Base-by-base conservation (phyloP, 2,113 vertebrate species). In the Ageneiosus marmoratus region DNA sequence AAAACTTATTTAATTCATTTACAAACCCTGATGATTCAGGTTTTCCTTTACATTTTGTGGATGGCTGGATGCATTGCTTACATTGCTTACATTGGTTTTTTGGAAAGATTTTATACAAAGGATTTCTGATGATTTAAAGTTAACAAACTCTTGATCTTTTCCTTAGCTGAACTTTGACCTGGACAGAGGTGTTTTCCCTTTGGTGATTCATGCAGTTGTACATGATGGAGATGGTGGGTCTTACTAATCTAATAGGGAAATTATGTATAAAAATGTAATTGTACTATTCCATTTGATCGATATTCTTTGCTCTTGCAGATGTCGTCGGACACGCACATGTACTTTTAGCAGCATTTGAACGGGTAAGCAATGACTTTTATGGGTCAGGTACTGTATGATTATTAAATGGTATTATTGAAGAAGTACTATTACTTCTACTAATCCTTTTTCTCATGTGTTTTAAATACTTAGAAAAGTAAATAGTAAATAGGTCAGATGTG, bases 261-360 rank as follows among this genome's bases (percentile, higher is more conserved):
- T 78, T 63, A 15, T 15, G 1, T 86, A 0, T 7, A 1, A 62
- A 20, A 32, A 34, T 32, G 8, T n/a, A 10, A 34, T 41, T 58
- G 27, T 46, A 48, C 5, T 58, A 44, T 27, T 46, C 3, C 22
- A 5, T 79, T 87, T 79, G 83, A 90, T 86, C 74, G 16, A 20
- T 29, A 29, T 76, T 85, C 13, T 88, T 2, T 89, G 48, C 44
- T 83, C 80, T 93, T 81, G 87, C 91, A 94, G 98, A 99, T 89
- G 95, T 95, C 84, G 94, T 96, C 0, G 97, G 97, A 87, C 98
- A 99, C 24, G 96, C 98, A 72, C 98, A 99, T 46, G 97, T 99
- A 44, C 96, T 99, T 51, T 88, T 99, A 92, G 97, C 98, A 34
- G 96, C 97, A 1, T 99, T 99, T 91, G 98, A 99, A 90, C 96